Evolutionary conservation across 2,888 invertebrate species (phyloP).

Genomic region (Drosophila longiperda): DNA sequence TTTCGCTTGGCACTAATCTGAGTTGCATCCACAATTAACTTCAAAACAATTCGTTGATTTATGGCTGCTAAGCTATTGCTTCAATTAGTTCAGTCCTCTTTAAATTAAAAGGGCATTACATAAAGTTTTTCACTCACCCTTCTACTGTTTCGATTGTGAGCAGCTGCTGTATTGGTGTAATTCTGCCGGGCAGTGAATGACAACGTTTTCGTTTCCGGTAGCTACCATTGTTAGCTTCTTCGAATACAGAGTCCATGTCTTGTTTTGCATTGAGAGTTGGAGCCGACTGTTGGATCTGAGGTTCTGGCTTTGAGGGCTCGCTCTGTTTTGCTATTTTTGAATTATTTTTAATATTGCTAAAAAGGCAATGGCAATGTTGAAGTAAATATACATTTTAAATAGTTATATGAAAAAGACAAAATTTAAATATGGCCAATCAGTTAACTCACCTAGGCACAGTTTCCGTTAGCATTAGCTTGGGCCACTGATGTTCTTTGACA

Average conservation of each 20-base stretch:
- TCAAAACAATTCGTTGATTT: background rate
- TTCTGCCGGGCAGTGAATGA: slow-evolving; percentile 72
- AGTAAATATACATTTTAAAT: background rate
- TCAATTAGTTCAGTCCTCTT: background rate
- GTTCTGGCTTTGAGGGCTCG: background rate
- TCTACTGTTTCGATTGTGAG: slow-evolving; percentile 14
- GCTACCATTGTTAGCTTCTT: slow-evolving; percentile 17
- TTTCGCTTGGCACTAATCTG: background rate
- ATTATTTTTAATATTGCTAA: slow-evolving; percentile 11
- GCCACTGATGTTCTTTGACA: background rate
- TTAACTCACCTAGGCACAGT: slow-evolving; percentile 31
- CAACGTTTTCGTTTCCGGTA: slow-evolving; percentile 58
- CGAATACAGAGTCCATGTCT: slow-evolving; percentile 3
- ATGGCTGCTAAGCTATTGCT: background rate
- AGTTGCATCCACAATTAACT: background rate
- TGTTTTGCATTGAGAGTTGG: slow-evolving; percentile 3
- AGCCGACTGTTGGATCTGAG: background rate
- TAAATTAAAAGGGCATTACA: slow-evolving; percentile 3
- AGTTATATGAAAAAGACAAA: background rate
- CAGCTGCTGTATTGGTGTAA: slow-evolving; percentile 44
- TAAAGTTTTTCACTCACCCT: slow-evolving; percentile 32
- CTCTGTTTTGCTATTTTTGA: background rate
- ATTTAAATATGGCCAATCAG: background rate
- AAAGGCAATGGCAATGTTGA: slow-evolving; percentile 1
- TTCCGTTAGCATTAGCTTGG: background rate